Percentiles rank a stretch among this genome's conserved stretches.
phyloP scores from a whole-genome alignment of 2,797 vertebrate species.

The Pseudochaenichthys georgianus region DNA sequence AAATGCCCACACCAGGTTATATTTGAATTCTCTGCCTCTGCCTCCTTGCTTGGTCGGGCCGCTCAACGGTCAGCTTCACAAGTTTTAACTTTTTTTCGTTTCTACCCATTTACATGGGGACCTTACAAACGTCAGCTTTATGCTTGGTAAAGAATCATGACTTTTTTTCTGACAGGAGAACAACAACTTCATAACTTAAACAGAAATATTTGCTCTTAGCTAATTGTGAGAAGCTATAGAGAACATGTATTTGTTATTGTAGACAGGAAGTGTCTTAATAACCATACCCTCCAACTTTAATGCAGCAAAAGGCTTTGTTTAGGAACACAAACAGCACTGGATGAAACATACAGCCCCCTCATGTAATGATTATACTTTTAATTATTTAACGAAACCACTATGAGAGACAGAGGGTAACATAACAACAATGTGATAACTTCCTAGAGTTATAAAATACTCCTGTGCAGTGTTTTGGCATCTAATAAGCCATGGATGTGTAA shows the following conservation, averaged over 20 bases:
- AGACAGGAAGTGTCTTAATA: slow-evolving; percentile 3
- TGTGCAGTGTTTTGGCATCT: neutral
- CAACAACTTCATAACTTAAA: neutral
- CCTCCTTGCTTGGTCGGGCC: too few species aligned
- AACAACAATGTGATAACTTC: neutral
- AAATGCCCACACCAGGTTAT: too few species aligned
- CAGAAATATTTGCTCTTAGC: neutral
- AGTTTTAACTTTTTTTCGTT: neutral
- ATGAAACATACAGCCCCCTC: neutral
- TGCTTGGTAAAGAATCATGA: neutral
- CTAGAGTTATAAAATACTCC: neutral
- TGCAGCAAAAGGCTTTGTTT: neutral
- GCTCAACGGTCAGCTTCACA: too few species aligned
- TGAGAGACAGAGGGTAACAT: neutral
- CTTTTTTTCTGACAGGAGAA: neutral
- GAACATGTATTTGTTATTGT: neutral
- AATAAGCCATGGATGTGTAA: neutral
- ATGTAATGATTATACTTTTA: too few species aligned
- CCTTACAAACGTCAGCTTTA: too few species aligned
- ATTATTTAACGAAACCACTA: too few species aligned
- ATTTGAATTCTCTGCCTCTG: too few species aligned
- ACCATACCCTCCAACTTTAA: neutral
- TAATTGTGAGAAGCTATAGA: neutral
- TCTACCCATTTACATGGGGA: neutral
- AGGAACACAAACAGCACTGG: neutral